Evolutionary conservation across 1,140 invertebrate species (phyloP), one percentile per base, ranked within the genome.

Genomic region (Tribolium madens): DNA sequence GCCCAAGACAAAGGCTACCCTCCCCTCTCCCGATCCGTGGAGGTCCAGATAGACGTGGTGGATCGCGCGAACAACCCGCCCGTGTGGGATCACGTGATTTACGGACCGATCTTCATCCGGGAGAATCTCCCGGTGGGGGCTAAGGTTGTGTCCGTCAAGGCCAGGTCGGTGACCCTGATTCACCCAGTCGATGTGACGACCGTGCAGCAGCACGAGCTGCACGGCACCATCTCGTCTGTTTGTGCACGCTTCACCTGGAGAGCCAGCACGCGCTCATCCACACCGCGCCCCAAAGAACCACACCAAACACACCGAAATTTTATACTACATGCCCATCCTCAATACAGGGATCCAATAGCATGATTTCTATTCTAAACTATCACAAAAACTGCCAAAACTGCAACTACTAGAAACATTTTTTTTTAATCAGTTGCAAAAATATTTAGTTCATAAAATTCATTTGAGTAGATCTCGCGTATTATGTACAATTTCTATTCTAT

Each of bases 21-120:
- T 87, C 93, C 95, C 88, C 91, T 97, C 87, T 95, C 94, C 86
- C 91, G 96, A 89, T 95, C 95, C 86, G 96, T 98, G 88, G 96
- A 97, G 89, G 95, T 98, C 89, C 94, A 96, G 88, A 97, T 98
- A 90, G 96, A 97, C 91, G 96, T 97, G 89, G 96, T 97, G 90
- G 96, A 98, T 90, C 93, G 96, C 87, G 94, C 94, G 82, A 97
- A 97, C 92, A 97, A 97, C 91, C 96, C 96, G 87, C 96, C 96
- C 87, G 93, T 97, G 86, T 98, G 96, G 96, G 95, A 97, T 89
- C 94, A 97, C 90, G 92, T 92, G 86, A 92, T 95, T 87, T 98
- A 98, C 91, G 96, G 96, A 86, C 96, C 96, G 85, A 96, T 97
- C 91, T 96, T 93, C 92, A 95, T 97, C 89, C 95, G 95, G 92